These are phyloP conservation scores for Volucella bombylans DNA, from an alignment of 2,888 invertebrate genomes.

Conservation along the genomic window DNA sequence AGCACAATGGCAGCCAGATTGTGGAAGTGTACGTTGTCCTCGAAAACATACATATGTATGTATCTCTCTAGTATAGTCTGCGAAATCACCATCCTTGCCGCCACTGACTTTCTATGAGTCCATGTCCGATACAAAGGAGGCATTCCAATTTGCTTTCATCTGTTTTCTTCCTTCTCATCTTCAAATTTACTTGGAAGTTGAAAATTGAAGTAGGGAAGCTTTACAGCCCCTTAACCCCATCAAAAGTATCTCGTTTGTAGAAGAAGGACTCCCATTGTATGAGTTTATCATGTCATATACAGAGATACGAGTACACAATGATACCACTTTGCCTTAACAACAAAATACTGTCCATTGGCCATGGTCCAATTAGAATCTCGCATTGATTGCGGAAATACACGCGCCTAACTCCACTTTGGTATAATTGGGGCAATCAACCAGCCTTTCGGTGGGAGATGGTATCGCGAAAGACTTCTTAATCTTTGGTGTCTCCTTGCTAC, in stretches of 20 bases:
- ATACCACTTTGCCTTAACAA: too few species aligned
- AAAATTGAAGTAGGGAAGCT: conserved; percentile 33
- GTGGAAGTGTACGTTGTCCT: background rate
- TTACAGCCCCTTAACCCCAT: conserved; percentile 10
- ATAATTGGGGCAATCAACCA: conserved; percentile 55
- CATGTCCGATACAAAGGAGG: conserved; percentile 10
- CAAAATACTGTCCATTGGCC: conserved; percentile 5
- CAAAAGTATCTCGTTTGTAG: background rate
- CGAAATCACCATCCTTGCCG: background rate
- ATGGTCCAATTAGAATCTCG: conserved; percentile 54
- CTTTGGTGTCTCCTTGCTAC: background rate
- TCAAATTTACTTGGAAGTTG: conserved; percentile 22
- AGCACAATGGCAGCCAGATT: conserved; percentile 22
- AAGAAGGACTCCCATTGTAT: background rate
- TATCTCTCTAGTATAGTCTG: background rate
- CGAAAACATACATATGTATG: too few species aligned
- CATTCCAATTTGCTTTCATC: conserved; percentile 41
- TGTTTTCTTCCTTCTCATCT: background rate
- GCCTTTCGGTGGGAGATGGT: background rate
- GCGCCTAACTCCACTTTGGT: background rate
- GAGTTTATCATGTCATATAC: background rate
- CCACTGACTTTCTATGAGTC: too few species aligned
- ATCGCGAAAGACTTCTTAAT: background rate
- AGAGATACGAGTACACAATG: background rate
- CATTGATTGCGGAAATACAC: conserved; percentile 48